These are phyloP conservation scores for Chaenodraco wilsoni DNA, from an alignment of 2,797 vertebrate species.

Conservation along the genomic window DNA sequence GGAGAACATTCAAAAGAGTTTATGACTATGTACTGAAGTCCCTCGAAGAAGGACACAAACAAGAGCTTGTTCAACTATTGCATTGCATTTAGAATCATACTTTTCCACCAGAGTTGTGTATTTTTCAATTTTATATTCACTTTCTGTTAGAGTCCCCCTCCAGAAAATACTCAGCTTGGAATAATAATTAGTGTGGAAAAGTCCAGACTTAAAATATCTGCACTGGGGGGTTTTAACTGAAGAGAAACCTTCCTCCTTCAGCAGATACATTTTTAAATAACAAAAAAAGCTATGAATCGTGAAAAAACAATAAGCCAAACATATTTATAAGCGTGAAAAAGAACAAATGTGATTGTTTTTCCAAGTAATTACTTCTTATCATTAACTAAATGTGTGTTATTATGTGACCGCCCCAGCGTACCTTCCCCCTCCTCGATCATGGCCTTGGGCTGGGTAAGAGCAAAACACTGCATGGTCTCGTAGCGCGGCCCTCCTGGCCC, in stretches of 20 bases:
- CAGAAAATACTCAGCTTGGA: constrained; percentile 4
- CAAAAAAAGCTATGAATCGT: not conserved
- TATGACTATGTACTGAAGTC: not conserved
- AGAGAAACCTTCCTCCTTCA: not conserved
- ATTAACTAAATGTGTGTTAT: not conserved
- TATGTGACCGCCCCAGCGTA: constrained; percentile 44
- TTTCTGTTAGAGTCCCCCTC: not conserved
- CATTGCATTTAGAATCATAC: not conserved
- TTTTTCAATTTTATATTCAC: not conserved
- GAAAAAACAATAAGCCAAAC: constrained; percentile 2
- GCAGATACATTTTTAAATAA: not conserved
- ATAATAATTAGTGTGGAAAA: constrained; percentile 4
- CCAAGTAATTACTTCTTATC: not conserved
- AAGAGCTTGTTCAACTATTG: not conserved
- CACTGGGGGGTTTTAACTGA: not conserved
- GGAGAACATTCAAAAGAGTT: not conserved
- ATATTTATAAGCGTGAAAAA: not conserved
- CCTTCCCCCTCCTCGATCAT: constrained; percentile 98
- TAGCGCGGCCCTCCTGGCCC: constrained; percentile 87
- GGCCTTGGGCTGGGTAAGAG: constrained; percentile 95
- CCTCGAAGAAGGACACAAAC: not conserved
- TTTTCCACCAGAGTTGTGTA: not conserved
- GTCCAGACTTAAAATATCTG: not conserved
- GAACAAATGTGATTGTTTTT: not conserved
- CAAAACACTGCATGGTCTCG: constrained; percentile 99